These are phyloP conservation scores for Melanogrammus aeglefinus DNA, from an alignment of 2,797 vertebrate genomes.

Conservation along the genomic window DNA sequence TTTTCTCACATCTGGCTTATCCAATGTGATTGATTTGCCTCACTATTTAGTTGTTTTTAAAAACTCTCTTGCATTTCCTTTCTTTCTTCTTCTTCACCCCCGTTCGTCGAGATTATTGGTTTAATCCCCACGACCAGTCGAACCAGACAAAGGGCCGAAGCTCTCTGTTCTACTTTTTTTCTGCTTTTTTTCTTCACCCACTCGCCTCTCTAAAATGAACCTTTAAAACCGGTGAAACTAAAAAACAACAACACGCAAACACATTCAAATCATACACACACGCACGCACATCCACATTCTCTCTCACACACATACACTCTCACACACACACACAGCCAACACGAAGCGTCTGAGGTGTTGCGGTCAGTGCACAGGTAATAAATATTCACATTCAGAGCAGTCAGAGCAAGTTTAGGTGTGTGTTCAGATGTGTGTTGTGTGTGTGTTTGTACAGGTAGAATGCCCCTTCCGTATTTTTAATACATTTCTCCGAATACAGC, in stretches of 20 bases:
- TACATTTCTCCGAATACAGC: slow-evolving; percentile 17
- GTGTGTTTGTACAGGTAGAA: slow-evolving; percentile 32
- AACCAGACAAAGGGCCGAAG: slow-evolving; percentile 55
- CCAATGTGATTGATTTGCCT: slow-evolving; percentile 34
- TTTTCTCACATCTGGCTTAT: slow-evolving; percentile 66
- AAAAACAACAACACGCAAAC: slow-evolving; percentile 11
- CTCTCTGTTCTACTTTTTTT: slow-evolving; percentile 68
- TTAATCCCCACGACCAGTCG: slow-evolving; percentile 43
- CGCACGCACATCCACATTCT: slow-evolving; percentile 6
- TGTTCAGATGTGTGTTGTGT: slow-evolving; percentile 25
- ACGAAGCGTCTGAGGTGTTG: slow-evolving; percentile 64
- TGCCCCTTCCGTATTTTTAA: slow-evolving; percentile 17
- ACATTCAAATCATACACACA: slow-evolving; percentile 7
- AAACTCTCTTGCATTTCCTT: slow-evolving; percentile 35
- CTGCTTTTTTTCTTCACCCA: slow-evolving; percentile 70
- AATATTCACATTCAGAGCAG: slow-evolving; percentile 78
- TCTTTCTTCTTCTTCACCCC: slow-evolving; percentile 54
- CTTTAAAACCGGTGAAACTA: slow-evolving; percentile 59
- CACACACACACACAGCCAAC: slow-evolving; percentile 57
- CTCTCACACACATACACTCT: slow-evolving; percentile 15
- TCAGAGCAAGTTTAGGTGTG: slow-evolving; percentile 56
- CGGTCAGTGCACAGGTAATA: slow-evolving; percentile 70
- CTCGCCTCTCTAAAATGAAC: slow-evolving; percentile 60
- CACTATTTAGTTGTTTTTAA: slow-evolving; percentile 44
- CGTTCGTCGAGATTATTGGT: slow-evolving; percentile 51